Evolutionary conservation across 2,888 invertebrate species (phyloP), one percentile per base, ranked within the genome.

Genomic region (Penaeus monodon): DNA sequence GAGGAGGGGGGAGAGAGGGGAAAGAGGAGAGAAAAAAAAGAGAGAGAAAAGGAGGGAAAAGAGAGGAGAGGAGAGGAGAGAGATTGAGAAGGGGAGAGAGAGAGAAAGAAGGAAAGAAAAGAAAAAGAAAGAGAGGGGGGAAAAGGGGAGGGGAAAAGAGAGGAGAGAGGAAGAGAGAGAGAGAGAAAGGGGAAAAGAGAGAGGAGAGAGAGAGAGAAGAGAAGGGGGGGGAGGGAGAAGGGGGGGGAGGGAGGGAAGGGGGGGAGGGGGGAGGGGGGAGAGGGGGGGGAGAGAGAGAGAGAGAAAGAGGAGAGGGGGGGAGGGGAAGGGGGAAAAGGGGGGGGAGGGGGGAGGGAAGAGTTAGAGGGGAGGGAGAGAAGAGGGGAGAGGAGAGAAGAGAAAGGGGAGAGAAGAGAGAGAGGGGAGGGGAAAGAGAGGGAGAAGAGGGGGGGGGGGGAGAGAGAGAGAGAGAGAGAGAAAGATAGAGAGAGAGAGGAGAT

Each of bases 1-100:
- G 79, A 65, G 79, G 63, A 27, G 63, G 79, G 38, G 79, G 64
- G 65, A 80, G 79, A 38, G 33, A 27, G 24, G 63, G 27, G 27
- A 49, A 49, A 57, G 24, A 2, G 38, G 29, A 24, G 33, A 0
- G 65, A 65, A 65, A 29, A 20, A 33, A 14, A 63, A 33, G 77
- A 65, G 24, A 33, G 7, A 7, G 68, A 10, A 68, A 10, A 29
- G 68, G 20, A 7, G 8, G 68, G 10, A 7, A 17, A 8, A 17
- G 20, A 17, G 68, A 14, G 14, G 7, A 8, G 10, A 7, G 10
- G 20, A 17, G 17, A 17, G 20, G 10, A 8, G 10, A 7, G 68
- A 27, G 68, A 27, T 4, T 6, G 68, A 27, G 68, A 68, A 10
- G 68, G 12, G 68, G 12, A 10, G 12, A 12, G 12, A 12, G 27